Evolutionary conservation across 1,140 invertebrate genomes (phyloP), one percentile per base, ranked within the genome.

Genomic region (Drosophila kurseongensis): DNA sequence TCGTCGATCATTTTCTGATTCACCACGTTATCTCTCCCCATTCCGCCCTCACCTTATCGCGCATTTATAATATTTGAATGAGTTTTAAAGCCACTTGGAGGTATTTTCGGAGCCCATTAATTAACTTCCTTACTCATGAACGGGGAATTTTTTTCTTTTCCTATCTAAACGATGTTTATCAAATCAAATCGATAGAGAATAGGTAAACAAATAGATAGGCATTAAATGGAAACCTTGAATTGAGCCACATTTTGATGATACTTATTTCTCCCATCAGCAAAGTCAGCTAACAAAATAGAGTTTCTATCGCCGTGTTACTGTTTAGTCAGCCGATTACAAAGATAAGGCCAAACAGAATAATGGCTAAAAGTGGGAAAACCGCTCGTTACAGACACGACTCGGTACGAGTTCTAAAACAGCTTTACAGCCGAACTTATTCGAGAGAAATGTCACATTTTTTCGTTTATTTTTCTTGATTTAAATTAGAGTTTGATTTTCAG

Each of bases 291-390:
- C 59, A 42, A 68, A 36, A 35, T 6, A 44, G 12, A 61, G 60
- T 61, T 65, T 48, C 27, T 48, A 18, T 10, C 16, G 27, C 41
- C 59, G 41, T 36, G 41, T 60, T 41, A 38, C 66, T 71, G 51
- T 71, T 71, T 71, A 71, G 65, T 71, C 65, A 51, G 65, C 57
- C 57, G 65, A 71, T 78, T 78, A 78, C 40, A 78, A n/a, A 71
- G 58, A 47, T 58, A 69, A 68, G 45, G 50, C 35, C 40, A 47
- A 69, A 71, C 51, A 48, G 41, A 50, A 40, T 52, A 54, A 18
- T 50, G 41, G 50, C 44, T 36, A 50, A 76, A 35, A 75, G 73
- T 57, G 44, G 65, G 23, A 55, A 71, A 71, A 71, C 44, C 67
- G 55, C 29, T 75, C 78, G 65, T 57, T 61, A 66, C 63, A 61